A percentile compares a stretch with the other conserved stretches of the same genome.
Conservation (phyloP, 2,888 invertebrate species). For the Euproctis similis region DNA sequence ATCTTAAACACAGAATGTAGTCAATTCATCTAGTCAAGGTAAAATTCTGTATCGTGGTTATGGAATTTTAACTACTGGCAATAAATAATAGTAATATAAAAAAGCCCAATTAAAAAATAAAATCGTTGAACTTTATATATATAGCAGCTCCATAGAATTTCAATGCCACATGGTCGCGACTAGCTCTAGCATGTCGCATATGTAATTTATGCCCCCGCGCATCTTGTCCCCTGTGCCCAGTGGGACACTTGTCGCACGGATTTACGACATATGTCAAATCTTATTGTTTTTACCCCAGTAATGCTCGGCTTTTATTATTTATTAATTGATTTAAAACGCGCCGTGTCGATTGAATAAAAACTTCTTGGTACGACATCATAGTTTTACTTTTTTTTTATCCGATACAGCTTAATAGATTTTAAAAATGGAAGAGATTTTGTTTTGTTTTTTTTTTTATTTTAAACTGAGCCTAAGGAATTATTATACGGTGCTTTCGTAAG, state of each 20-base stretch:
- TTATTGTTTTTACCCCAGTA: constrained; percentile 34
- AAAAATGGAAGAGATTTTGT: constrained; percentile 20
- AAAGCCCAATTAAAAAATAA: too few relatives aligned
- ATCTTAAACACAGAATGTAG: too few relatives aligned
- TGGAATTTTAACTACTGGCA: too few relatives aligned
- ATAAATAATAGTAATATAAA: too few relatives aligned
- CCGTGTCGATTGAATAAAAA: constrained; percentile 33
- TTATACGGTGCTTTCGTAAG: constrained; percentile 6
- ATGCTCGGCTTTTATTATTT: constrained; percentile 50
- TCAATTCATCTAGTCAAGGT: too few relatives aligned
- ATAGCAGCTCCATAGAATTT: constrained; percentile 8
- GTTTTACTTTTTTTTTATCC: constrained; percentile 23
- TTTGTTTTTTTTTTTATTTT: too few relatives aligned
- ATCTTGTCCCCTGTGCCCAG: constrained; percentile 26
- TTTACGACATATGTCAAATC: constrained; percentile 41
- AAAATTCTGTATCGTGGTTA: too few relatives aligned
- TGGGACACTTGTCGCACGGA: constrained; percentile 46
- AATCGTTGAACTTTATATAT: too few relatives aligned
- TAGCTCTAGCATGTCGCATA: constrained; percentile 21
- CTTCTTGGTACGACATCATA: constrained; percentile 19
- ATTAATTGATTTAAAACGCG: constrained; percentile 48
- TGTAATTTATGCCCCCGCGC: constrained; percentile 45
- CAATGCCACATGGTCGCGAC: constrained; percentile 17
- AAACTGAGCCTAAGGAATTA: constrained; percentile 8
- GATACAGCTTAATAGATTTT: constrained; percentile 27